phyloP scores from a whole-genome alignment of 2,797 vertebrate species.

The Anguilla anguilla region DNA sequence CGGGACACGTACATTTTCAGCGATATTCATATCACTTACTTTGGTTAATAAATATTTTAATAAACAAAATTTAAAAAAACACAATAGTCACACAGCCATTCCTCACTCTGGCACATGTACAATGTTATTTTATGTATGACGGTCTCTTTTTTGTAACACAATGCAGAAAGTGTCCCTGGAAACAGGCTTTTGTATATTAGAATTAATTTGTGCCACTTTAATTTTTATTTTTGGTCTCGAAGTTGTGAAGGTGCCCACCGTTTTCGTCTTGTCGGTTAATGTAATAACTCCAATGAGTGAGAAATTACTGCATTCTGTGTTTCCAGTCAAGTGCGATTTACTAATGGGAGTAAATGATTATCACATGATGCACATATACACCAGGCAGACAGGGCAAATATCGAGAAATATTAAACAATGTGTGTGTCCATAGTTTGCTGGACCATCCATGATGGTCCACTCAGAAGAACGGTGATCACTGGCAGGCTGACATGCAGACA shows the following conservation, averaged over 20 bases:
- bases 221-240: not conserved
- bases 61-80: not conserved
- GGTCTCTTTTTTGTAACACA: constrained; percentile 22
- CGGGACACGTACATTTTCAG: not conserved
- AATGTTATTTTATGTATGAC: not conserved
- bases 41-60: not conserved
- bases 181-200: constrained; percentile 3
- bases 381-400: not conserved
- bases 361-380: not conserved
- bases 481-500: not conserved
- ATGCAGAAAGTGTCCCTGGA: constrained; percentile 27
- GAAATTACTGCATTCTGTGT: not conserved
- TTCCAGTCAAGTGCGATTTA: not conserved
- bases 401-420: not conserved
- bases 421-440: not conserved
- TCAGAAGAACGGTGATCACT: not conserved
- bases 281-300: not conserved
- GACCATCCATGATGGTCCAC: not conserved
- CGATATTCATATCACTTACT: not conserved
- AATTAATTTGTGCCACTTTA: not conserved
- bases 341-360: not conserved
- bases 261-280: not conserved
- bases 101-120: not conserved
- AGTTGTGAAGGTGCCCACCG: not conserved
- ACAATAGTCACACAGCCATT: not conserved